Evolutionary conservation across 2,888 invertebrate species (phyloP), one percentile per base, ranked within the genome.

Genomic region (Pteria penguin): DNA sequence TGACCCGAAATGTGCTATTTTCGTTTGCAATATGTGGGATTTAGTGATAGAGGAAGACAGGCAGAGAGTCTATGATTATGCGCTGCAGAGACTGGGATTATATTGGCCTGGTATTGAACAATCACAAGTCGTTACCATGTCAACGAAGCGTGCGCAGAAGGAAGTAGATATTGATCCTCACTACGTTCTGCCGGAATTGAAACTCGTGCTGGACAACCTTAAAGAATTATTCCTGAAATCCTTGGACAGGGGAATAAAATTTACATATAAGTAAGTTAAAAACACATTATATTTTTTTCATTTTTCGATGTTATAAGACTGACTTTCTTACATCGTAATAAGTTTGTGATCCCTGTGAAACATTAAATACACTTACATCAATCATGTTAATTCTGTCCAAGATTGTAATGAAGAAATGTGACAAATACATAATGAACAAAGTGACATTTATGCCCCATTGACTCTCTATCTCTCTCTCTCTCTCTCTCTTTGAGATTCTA

Each of bases 21-120:
- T 90, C 76, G 84, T 90, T 2, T 88, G 88, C 62, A 89, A 90
- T 76, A 72, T 88, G 18, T 89, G 89, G 86, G 90, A 90, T 73
- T 80, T 83, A 22, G 81, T 90, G 4, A 75, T 66, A 18, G 79
- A 81, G 2, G 79, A 82, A 2, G 83, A 86, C 22, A 72, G 79
- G 58, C 74, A 81, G 0, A 66, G 66, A 0, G 88, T 89, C 1
- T 82, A 83, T 65, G 67, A 79, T 0, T 82, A 87, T 60, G 86
- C 84, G 18, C 57, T 86, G 0, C 62, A 65, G 45, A 71, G 78
- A 52, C 76, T 85, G n/a, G 74, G 72, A 18, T 76, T 79, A 27
- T 85, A 81, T n/a, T 89, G 87, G 86, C 88, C 89, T 2, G 83
- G 82, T n/a, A 80, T 89, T 36, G 66, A 82, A 0, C 65, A 79